Base-by-base conservation (phyloP, 2,113 vertebrate genomes). In the Poeciliopsis occidentalis region DNA sequence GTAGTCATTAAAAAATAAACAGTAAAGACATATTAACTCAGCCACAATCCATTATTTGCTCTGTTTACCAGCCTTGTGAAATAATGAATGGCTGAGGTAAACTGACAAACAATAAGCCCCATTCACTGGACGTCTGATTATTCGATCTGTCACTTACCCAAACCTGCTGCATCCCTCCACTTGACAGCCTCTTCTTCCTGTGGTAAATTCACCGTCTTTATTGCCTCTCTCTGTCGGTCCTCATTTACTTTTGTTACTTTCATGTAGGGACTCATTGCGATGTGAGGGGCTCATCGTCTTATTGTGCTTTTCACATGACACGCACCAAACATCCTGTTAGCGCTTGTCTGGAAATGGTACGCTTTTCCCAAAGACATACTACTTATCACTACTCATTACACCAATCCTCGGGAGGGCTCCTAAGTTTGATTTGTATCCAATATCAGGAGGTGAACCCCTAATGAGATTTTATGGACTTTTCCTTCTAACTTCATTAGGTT, bases 401-500 rank as follows among this genome's bases (percentile, higher is more conserved):
- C 75, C 83, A 81, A 88, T 82, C 81, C 93, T 91, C 92, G 75
- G 76, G 92, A 92, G 92, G 69, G 70, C 84, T 63, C 84, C 80
- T 62, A 80, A 89, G 80, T 92, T 92, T 92, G 90, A 92, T 92
- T 92, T 85, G 89, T 91, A 90, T 87, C 87, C 85, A 69, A 83
- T 91, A 89, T 90, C 89, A 87, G 72, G 83, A 89, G 83, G 78
- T 85, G 86, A 89, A 85, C 70, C 67, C 90, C 82, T 89, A 89
- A 93, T 93, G 88, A 92, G 91, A 90, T 87, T 93, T 92, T 92
- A 92, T 92, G 85, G 90, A 90, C 76, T 92, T 92, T 91, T 91
- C 80, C 74, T 34, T 79, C 85, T 75, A 88, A 91, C 89, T 90
- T 94, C 93, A 94, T 94, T 93, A 92, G 91, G 82, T 86, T 95